Evolutionary conservation across 2,113 vertebrate genomes (phyloP).

Genomic region (Mungos mungo): DNA sequence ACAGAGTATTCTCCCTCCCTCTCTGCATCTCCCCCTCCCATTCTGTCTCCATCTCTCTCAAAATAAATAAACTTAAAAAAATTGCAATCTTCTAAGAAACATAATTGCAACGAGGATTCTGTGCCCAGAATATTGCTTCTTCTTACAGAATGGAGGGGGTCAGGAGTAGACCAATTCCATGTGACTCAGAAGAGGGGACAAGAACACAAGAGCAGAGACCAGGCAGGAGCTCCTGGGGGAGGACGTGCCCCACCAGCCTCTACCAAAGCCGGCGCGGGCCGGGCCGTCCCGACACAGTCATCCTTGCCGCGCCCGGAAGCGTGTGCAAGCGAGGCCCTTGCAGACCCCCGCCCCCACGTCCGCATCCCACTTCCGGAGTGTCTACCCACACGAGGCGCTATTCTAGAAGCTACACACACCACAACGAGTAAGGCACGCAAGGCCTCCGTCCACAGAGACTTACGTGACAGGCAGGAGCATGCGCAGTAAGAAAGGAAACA

Average conservation of each 20-base stretch:
- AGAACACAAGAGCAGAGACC: background rate
- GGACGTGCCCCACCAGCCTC: background rate
- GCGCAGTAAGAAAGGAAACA: background rate
- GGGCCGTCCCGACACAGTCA: background rate
- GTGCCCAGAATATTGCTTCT: background rate
- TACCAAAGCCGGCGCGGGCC: no score
- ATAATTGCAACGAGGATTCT: background rate
- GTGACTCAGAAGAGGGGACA: background rate
- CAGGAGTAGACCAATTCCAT: background rate
- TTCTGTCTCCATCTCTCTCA: no score
- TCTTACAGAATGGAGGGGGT: background rate
- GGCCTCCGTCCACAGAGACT: background rate
- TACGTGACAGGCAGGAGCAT: background rate
- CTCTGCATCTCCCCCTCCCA: no score
- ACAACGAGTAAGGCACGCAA: background rate
- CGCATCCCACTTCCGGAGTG: background rate
- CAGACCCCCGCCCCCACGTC: background rate
- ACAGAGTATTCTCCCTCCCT: no score
- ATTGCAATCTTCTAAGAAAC: no score
- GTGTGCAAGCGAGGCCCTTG: background rate
- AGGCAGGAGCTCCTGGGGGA: background rate
- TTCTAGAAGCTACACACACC: background rate
- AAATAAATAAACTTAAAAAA: no score
- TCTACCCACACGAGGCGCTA: background rate
- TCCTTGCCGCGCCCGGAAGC: no score